Percentiles rank a stretch among this genome's conserved stretches.
Conservation (phyloP, 2,113 vertebrate species). For the human region DNA sequence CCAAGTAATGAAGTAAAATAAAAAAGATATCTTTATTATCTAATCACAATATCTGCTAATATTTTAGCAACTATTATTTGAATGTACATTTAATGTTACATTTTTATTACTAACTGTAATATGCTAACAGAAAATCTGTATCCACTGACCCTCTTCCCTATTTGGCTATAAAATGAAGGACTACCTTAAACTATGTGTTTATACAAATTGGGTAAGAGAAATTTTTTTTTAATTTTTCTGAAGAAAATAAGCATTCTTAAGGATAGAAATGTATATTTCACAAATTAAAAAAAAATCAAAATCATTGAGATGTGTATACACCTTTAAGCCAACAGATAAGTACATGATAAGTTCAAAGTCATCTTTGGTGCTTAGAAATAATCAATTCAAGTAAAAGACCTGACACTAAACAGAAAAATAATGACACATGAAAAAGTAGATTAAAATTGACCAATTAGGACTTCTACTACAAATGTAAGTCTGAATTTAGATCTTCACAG, state of each 20-base stretch:
- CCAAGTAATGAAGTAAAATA: slow-evolving; percentile 49
- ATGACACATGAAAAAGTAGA: slow-evolving; percentile 34
- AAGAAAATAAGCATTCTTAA: slow-evolving; percentile 37
- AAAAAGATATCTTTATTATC: slow-evolving; percentile 42
- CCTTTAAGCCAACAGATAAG: slow-evolving; percentile 23
- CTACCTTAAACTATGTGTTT: neutral
- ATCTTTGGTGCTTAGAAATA: slow-evolving; percentile 48
- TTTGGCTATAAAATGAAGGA: slow-evolving; percentile 44
- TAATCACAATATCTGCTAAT: neutral
- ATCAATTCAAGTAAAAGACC: slow-evolving; percentile 25
- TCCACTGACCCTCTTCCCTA: neutral
- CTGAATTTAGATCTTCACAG: slow-evolving; percentile 30
- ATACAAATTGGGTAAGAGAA: slow-evolving; percentile 24
- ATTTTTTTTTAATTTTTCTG: neutral
- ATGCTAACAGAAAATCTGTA: slow-evolving; percentile 41
- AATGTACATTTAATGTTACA: slow-evolving; percentile 16
- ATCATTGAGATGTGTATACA: slow-evolving; percentile 33
- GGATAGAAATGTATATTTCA: slow-evolving; percentile 24
- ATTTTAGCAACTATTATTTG: slow-evolving; percentile 46
- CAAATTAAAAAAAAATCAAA: slow-evolving; percentile 48
- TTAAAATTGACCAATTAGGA: slow-evolving; percentile 34
- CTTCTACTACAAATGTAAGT: slow-evolving; percentile 42
- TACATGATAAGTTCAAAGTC: slow-evolving; percentile 47
- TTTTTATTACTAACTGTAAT: slow-evolving; percentile 13
- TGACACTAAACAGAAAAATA: slow-evolving; percentile 41